phyloP scores from a whole-genome alignment of 2,888 invertebrate species.

The Altica lythri region DNA sequence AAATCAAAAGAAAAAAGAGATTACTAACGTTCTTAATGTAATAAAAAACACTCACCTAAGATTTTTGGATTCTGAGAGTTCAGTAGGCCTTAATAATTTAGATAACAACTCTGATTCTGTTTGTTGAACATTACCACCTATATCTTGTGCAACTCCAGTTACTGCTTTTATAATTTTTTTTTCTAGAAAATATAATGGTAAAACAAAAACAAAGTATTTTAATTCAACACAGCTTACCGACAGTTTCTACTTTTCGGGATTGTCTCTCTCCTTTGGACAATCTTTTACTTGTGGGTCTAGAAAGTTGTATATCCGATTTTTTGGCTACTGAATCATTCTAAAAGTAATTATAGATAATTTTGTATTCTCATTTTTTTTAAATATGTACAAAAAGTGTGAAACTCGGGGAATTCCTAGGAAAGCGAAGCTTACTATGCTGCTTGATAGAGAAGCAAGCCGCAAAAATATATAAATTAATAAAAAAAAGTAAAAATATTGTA shows the following conservation, averaged over 20 bases:
- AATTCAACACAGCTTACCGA: constrained; percentile 34
- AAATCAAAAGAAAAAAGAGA: no score
- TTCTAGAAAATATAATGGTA: constrained; percentile 38
- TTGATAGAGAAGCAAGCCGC: no score
- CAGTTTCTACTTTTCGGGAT: constrained; percentile 39
- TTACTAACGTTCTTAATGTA: no score
- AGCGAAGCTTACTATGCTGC: no score
- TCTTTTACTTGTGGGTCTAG: constrained; percentile 47
- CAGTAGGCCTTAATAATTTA: constrained; percentile 64
- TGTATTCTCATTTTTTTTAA: neutral
- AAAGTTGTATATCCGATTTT: constrained; percentile 44
- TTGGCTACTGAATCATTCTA: constrained; percentile 38
- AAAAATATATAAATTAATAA: no score
- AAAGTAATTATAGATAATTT: constrained; percentile 22
- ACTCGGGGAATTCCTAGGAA: no score
- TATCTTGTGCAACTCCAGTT: constrained; percentile 69
- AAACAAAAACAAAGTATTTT: neutral
- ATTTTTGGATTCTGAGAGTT: constrained; percentile 12
- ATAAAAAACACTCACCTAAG: no score
- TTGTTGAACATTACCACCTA: constrained; percentile 70
- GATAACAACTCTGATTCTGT: constrained; percentile 76
- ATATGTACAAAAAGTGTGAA: neutral
- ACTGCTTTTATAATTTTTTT: constrained; percentile 66
- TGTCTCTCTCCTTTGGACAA: constrained; percentile 35
- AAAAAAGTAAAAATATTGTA: no score